A percentile compares a stretch with the other conserved stretches of the same genome.
These are phyloP conservation scores for Serinus canaria DNA, from an alignment of 2,113 vertebrate genomes.

Conservation along the genomic window DNA sequence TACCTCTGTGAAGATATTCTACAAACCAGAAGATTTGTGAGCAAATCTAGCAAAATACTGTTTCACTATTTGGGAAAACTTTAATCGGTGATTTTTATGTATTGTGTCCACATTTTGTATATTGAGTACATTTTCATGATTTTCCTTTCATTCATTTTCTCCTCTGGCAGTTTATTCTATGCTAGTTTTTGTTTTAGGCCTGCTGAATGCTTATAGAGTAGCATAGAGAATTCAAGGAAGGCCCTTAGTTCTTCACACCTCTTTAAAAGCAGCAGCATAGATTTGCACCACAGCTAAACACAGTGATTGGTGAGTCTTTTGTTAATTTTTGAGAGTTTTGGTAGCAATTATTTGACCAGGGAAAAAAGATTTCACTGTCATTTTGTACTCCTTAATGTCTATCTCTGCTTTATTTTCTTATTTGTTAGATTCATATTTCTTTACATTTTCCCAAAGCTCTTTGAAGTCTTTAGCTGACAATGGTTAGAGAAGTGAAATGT, in stretches of 20 bases:
- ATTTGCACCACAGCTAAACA: not conserved
- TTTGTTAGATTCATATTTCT: not conserved
- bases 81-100: not conserved
- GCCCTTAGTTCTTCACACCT: not conserved
- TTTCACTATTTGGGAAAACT: not conserved
- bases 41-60: not conserved
- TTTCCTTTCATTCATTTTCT: slow-evolving; percentile 14
- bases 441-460: not conserved
- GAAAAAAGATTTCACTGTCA: not conserved
- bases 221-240: not conserved
- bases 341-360: not conserved
- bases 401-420: not conserved
- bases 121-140: not conserved
- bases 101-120: not conserved
- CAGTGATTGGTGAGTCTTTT: not conserved
- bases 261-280: not conserved
- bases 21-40: not conserved
- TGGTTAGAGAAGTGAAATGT: not conserved
- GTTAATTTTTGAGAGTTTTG: not conserved
- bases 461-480: not conserved
- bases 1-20: not conserved
- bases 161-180: not conserved
- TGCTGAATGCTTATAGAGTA: slow-evolving; percentile 23
- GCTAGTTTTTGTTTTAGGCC: not conserved
- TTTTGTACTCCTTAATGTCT: not conserved